Evolutionary conservation across 37 sponge, comb jelly and placozoan genomes (phyloP), one percentile per base, ranked within the genome.

Genomic region (Geodia barretti): DNA sequence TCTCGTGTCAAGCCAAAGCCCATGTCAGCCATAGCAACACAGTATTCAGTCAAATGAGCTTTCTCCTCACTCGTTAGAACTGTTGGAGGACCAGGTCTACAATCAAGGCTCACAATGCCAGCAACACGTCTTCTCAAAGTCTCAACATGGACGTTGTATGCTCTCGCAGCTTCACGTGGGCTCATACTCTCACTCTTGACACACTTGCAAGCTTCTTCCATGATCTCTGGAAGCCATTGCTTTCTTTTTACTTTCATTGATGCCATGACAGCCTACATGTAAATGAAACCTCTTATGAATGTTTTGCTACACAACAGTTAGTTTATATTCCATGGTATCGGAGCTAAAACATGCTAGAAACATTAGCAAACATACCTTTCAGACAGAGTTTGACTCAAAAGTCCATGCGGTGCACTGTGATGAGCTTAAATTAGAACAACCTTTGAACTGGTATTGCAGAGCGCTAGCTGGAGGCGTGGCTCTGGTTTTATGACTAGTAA

Each of bases 81-180:
- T 0, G 82, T 80, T 21, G 61, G 24, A 19, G 88, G 81, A 2
- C 88, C 88, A 40, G 88, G 82, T 67, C 70, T 80, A 72, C 88
- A 86, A 9, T 19, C 66, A n/a, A 79, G 1, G 3, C 26, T 74
- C 4, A 86, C 87, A n/a, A 70, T 21, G 8, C 87, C 87, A 73
- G n/a, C 72, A 0, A 87, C 81, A 23, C 85, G 9, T 63, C 83
- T 11, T 63, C 86, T 79, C 3, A 78, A 67, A 24, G 86, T 86
- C 41, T 85, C 86, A 23, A 86, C 73, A 33, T 73, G 79, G 8
- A 78, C 66, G 39, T 78, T 78, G 64, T 85, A 77, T 19, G 39
- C 26, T 68, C 60, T 37, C 33, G 75, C 40, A 36, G 75, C 68
- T 62, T 86, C 86, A 60, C 86, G 78, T 5, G 82, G 54, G 4